Evolutionary conservation across 2,888 invertebrate genomes (phyloP), one percentile per base, ranked within the genome.

Genomic region (Limnephilus lunatus): DNA sequence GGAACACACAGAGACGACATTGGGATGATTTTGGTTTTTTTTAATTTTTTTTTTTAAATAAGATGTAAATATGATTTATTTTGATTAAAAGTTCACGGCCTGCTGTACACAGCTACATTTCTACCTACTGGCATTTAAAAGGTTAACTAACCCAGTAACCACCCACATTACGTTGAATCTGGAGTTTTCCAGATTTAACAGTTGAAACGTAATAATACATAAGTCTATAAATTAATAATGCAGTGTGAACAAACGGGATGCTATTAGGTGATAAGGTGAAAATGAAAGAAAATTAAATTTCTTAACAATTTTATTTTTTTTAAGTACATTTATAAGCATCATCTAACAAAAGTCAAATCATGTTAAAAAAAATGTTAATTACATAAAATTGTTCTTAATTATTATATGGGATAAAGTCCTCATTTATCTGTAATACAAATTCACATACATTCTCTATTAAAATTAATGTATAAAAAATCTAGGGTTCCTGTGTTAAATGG

Each of bases 261-360:
- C 68, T 68, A 1, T 68, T 68, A 68, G 7, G 25, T n/a, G 9
- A 68, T 68, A 9, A 25, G 68, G 9, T 25, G n/a, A 68, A 25
- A 68, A 25, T 68, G 53, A 68, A 68, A 68, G 25, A 68, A 68
- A 25, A 68, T n/a, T 68, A 25, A 25, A 86, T 86, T 86, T 86
- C 48, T 86, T 86, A 86, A 86, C 86, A 86, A 30, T 39, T 39
- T 44, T 35, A 30, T 44, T 86, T 44, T n/a, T 44, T 86, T 44
- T 86, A 86, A 86, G 86, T 86, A 86, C 86, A 86, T 86, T 86
- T 86, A 86, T 86, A 86, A 86, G 86, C 35, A 86, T 86, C 86
- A 86, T 44, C 86, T 86, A 86, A 86, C 86, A 86, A 44, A 44
- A 86, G 86, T 86, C 39, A 44, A 86, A 44, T 44, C 39, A 44